phyloP scores from a whole-genome alignment of 2,797 vertebrate species.

The Taenioides sp. region DNA sequence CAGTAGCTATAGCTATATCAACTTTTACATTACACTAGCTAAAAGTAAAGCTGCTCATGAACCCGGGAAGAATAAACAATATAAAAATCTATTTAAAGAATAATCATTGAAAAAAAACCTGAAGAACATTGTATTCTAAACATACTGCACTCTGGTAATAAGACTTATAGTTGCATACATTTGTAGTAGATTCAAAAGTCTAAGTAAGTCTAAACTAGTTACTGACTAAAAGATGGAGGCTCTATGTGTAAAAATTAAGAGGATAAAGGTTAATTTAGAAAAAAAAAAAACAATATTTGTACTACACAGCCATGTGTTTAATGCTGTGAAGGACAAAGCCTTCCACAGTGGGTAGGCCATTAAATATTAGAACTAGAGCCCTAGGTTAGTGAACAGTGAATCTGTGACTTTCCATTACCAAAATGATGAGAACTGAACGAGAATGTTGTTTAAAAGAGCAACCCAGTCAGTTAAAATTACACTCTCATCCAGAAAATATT shows the following conservation, averaged over 20 bases:
- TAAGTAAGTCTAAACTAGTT: too few relatives aligned
- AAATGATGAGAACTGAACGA: constrained; percentile 47
- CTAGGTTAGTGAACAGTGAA: neutral
- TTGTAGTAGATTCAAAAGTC: too few relatives aligned
- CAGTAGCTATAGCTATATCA: neutral
- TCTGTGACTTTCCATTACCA: constrained; percentile 1
- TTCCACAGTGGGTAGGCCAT: neutral
- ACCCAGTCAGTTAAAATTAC: constrained; percentile 68
- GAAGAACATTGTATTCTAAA: too few relatives aligned
- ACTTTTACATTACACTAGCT: neutral
- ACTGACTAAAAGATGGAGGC: neutral
- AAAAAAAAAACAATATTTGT: neutral
- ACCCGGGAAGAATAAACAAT: neutral
- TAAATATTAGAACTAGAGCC: neutral
- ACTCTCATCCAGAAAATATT: constrained; percentile 79
- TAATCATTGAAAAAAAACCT: too few relatives aligned
- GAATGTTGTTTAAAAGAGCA: constrained; percentile 57
- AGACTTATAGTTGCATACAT: too few relatives aligned
- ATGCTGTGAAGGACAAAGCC: neutral
- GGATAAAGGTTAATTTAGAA: neutral
- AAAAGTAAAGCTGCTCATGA: neutral
- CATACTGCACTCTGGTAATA: too few relatives aligned
- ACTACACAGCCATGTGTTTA: neutral
- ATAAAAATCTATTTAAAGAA: too few relatives aligned
- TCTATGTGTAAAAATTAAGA: neutral